Percentiles rank a stretch among this genome's conserved stretches.
These are phyloP conservation scores for Diorhabda carinulata DNA, from an alignment of 1,140 invertebrate genomes.

Conservation along the genomic window DNA sequence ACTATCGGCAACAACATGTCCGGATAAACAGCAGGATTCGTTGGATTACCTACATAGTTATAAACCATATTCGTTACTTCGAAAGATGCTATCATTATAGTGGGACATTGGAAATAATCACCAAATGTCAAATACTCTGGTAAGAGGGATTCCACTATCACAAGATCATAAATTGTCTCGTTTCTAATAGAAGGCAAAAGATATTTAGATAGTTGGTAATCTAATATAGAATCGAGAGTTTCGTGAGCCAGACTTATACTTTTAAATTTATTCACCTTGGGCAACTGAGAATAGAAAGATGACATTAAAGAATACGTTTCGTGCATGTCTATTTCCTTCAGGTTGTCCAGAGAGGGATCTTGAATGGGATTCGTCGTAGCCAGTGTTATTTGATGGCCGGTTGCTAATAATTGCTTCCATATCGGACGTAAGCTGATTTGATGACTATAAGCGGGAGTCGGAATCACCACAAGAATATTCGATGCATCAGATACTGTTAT, in stretches of 20 bases:
- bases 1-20: background rate
- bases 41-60: background rate
- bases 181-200: background rate
- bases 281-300: background rate
- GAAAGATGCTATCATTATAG: background rate
- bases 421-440: slow-evolving; percentile 47
- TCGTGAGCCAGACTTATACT: background rate
- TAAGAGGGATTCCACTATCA: background rate
- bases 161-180: background rate
- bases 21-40: background rate
- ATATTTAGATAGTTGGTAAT: background rate
- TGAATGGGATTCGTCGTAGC: slow-evolving; percentile 30
- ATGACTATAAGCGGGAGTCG: slow-evolving; percentile 52
- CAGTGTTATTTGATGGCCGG: slow-evolving; percentile 32
- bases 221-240: background rate
- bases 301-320: background rate
- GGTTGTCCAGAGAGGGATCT: slow-evolving; percentile 27
- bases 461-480: slow-evolving; percentile 53
- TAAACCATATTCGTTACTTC: background rate
- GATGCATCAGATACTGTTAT: slow-evolving; percentile 20
- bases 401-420: slow-evolving; percentile 35
- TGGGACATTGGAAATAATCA: background rate
- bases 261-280: background rate
- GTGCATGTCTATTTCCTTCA: slow-evolving; percentile 31
- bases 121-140: background rate